Evolutionary conservation across 2,113 vertebrate species (phyloP).

Genomic region (Hydrolagus affinis): DNA sequence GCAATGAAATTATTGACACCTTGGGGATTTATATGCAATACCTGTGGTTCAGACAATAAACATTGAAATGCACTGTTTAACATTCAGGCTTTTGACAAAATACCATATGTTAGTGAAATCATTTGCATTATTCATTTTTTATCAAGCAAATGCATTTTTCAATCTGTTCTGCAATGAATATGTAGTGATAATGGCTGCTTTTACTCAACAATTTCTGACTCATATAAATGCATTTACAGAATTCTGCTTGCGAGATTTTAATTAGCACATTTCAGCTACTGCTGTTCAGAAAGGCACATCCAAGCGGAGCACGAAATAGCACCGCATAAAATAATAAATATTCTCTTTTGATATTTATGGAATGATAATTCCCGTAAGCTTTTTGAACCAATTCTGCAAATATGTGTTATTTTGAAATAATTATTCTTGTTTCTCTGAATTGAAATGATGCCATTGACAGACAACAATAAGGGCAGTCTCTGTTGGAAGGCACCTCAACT

Average conservation of each 20-base stretch:
- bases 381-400: too few relatives aligned
- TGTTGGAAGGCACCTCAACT: too few relatives aligned
- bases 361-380: too few relatives aligned
- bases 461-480: too few relatives aligned
- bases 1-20: too few relatives aligned
- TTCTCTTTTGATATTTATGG: too few relatives aligned
- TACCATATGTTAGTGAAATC: too few relatives aligned
- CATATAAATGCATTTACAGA: not conserved
- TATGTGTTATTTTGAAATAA: too few relatives aligned
- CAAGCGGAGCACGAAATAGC: not conserved
- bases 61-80: conserved; percentile 9
- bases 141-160: conserved; percentile 5
- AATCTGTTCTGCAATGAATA: not conserved
- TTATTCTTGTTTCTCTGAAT: too few relatives aligned
- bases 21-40: not conserved
- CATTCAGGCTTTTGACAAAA: not conserved
- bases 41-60: not conserved
- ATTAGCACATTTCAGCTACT: not conserved
- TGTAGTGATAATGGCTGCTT: not conserved
- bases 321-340: too few relatives aligned
- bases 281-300: not conserved
- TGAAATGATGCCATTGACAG: too few relatives aligned
- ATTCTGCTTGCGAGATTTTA: not conserved
- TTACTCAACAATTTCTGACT: not conserved
- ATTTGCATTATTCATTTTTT: conserved; percentile 29